Evolutionary conservation across 2,113 vertebrate species (phyloP), one percentile per base, ranked within the genome.

Genomic region (Datnioides undecimradiatus): DNA sequence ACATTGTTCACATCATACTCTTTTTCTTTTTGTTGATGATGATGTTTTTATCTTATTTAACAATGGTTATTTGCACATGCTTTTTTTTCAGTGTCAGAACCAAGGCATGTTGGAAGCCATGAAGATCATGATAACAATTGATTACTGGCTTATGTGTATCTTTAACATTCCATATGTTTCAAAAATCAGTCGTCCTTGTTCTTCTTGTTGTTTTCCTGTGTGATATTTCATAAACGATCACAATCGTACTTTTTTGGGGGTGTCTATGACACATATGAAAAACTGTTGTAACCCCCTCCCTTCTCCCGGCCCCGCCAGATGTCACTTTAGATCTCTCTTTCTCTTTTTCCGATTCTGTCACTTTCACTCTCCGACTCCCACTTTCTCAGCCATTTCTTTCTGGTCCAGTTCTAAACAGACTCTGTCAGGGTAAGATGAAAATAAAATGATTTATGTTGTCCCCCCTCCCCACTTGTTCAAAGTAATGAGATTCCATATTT

Each of bases 401-500:
- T 11, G 34, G 79, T 86, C 74, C 72, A 71, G 88, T 78, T 89
- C 90, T 83, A 91, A 90, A 88, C 82, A 81, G 73, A 82, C 89
- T 86, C 87, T 86, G 87, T 91, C 92, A 90, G 83, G 58, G 68
- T 80, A 83, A 87, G 86, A 92, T 90, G 87, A 92, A 92, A 93
- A 93, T 88, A 89, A 93, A 85, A 94, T 94, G 93, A 95, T 94
- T 94, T 92, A 95, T 94, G 93, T 92, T 90, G 90, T 88, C 86
- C 90, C 91, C 91, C 87, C 90, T 90, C 90, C 90, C 87, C 84
- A 93, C 92, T 94, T 93, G 93, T 94, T 95, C 90, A 94, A 93
- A 94, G 90, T 94, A 94, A 95, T 94, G 92, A 94, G 93, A 95
- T 94, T 94, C 92, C 90, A 93, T 92, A 94, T 94, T 94, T 95